Percentiles rank a stretch among this genome's conserved stretches.
Conservation (phyloP, 2,888 invertebrate genomes). For the Chelonus formosanus region DNA sequence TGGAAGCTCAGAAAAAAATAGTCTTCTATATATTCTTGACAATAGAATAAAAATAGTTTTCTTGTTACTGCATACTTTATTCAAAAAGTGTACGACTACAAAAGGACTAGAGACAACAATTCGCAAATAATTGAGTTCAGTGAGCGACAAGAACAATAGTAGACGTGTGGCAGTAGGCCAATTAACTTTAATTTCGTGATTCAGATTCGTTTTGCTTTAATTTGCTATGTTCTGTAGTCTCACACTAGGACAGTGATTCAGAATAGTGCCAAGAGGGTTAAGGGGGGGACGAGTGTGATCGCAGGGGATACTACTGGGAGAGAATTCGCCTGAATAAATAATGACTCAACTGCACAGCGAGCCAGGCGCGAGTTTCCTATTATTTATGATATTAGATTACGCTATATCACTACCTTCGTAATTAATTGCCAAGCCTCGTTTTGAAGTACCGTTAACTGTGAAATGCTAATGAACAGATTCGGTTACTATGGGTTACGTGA, state of each 20-base stretch:
- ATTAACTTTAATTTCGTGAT: slow-evolving; percentile 27
- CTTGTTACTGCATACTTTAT: neutral
- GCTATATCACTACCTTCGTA: slow-evolving; percentile 50
- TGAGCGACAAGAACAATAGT: neutral
- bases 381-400: slow-evolving; percentile 54
- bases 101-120: no score
- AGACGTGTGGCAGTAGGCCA: slow-evolving; percentile 17
- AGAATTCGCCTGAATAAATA: slow-evolving; percentile 48
- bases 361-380: slow-evolving; percentile 41
- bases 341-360: slow-evolving; percentile 41
- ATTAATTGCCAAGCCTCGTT: slow-evolving; percentile 50
- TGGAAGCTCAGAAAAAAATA: no score
- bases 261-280: slow-evolving; percentile 15
- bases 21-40: neutral
- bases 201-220: slow-evolving; percentile 33
- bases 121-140: no score
- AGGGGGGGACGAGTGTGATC: slow-evolving; percentile 14
- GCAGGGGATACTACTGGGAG: slow-evolving; percentile 26
- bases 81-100: neutral
- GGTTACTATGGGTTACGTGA: slow-evolving; percentile 36
- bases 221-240: slow-evolving; percentile 16
- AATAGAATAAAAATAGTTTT: neutral
- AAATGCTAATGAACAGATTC: slow-evolving; percentile 52
- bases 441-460: slow-evolving; percentile 48
- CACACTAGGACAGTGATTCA: neutral